Evolutionary conservation across 1,140 invertebrate species (phyloP), one percentile per base, ranked within the genome.

Genomic region (Cyrtorhinus lividipennis): DNA sequence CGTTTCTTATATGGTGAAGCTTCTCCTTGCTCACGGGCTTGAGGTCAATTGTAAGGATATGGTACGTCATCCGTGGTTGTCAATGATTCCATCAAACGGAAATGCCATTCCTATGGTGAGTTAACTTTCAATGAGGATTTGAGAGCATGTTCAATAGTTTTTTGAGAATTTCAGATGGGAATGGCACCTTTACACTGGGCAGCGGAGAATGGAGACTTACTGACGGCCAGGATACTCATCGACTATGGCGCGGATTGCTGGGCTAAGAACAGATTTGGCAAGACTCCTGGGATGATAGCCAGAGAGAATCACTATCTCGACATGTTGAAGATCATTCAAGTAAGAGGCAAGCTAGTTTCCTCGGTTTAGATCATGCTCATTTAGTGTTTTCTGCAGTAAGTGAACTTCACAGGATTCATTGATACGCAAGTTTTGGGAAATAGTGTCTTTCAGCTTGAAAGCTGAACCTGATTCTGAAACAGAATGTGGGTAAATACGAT

Each of bases 151-250:
- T n/a, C n/a, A n/a, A n/a, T n/a, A n/a, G n/a, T n/a, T n/a, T n/a
- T n/a, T n/a, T n/a, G n/a, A 15, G 30, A 8, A 38, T 71, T 69
- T 64, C 66, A 89, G 90, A 74, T 95, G 25, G 83, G 83, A 71
- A 95, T 95, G 92, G 95, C 92, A 24, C 90, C 92, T 25, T 76
- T 97, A 23, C 92, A 96, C 77, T 96, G 92, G 93, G 91, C 92
- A 10, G 88, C 88, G 56, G 90, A 94, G 75, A 83, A 86, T 67
- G 81, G 83, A n/a, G 85, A 92, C 72, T 69, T 79, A 26, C 78
- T 80, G 56, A 82, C 85, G 45, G 85, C 88, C 26, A 77, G 83
- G 62, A 68, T 84, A 53, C 75, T 95, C 56, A 70, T 95, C 1
- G 78, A 81, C 61, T 74, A 82, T 69, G 87, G 88, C 18, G 88